Percentiles rank a stretch among this genome's conserved stretches.
phyloP scores from a whole-genome alignment of 1,140 invertebrate genomes.

The Mizuhopecten yessoensis region DNA sequence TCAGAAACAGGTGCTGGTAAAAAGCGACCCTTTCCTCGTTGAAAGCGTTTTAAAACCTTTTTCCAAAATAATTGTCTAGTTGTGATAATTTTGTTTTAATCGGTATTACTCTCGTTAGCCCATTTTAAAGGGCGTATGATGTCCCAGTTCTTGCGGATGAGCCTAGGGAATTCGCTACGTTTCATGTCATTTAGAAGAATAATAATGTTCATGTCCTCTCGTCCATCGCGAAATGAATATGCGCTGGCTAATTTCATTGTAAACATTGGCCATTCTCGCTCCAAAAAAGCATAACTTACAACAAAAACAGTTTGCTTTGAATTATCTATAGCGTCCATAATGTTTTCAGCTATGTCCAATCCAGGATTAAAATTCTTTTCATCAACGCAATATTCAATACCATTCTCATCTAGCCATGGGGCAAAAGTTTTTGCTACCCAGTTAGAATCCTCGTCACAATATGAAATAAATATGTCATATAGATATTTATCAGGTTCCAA shows the following conservation, averaged over 20 bases:
- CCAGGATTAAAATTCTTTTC: background rate
- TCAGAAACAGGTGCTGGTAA: too few species aligned
- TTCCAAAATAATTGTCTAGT: too few species aligned
- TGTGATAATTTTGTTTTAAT: too few species aligned
- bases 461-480: background rate
- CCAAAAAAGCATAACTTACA: background rate
- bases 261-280: background rate
- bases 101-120: background rate
- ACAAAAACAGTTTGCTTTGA: background rate
- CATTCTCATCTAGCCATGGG: background rate
- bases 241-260: background rate
- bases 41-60: too few species aligned
- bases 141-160: background rate
- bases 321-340: background rate
- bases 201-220: background rate
- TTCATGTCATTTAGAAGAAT: background rate
- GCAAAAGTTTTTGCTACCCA: background rate
- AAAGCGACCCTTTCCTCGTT: too few species aligned
- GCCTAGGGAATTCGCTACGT: background rate
- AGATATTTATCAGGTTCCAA: background rate
- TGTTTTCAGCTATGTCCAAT: background rate
- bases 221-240: background rate
- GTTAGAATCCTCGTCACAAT: background rate
- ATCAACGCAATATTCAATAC: background rate
- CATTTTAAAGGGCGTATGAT: background rate